Conservation (phyloP, 2,113 vertebrate species). For the Neogale vison region DNA sequence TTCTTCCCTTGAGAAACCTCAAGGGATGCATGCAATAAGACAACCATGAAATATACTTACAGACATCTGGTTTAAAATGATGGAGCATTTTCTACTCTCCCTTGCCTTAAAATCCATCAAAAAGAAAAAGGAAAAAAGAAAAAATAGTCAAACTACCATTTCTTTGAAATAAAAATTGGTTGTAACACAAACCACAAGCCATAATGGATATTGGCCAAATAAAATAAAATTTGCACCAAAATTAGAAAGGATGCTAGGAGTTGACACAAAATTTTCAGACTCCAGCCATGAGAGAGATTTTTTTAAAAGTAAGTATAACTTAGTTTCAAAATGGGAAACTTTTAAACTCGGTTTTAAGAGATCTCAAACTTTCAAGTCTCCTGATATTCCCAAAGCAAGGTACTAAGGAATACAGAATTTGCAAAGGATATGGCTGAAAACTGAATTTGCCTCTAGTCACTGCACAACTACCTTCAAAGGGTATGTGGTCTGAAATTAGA, state of each 20-base stretch:
- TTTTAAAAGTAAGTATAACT: not conserved
- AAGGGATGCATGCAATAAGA: not conserved
- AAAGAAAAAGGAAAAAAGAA: not conserved
- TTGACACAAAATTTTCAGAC: not conserved
- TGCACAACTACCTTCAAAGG: not conserved
- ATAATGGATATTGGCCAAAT: not conserved
- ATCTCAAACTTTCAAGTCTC: not conserved
- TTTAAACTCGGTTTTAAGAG: not conserved
- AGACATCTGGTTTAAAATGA: constrained; percentile 8
- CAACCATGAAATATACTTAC: not conserved
- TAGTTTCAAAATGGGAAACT: not conserved
- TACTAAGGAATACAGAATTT: not conserved
- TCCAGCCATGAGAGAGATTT: not conserved
- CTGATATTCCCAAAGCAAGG: not conserved
- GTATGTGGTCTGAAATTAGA: not conserved
- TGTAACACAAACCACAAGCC: not conserved
- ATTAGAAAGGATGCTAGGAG: not conserved
- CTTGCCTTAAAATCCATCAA: not conserved
- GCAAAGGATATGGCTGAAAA: not conserved
- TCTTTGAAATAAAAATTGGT: not conserved
- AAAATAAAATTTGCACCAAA: not conserved
- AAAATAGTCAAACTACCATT: not conserved
- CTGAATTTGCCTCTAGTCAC: not conserved
- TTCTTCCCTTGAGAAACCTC: not conserved
- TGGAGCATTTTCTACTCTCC: not conserved